phyloP scores from a whole-genome alignment of 1,140 invertebrate genomes.

The Berghia stephanieae region DNA sequence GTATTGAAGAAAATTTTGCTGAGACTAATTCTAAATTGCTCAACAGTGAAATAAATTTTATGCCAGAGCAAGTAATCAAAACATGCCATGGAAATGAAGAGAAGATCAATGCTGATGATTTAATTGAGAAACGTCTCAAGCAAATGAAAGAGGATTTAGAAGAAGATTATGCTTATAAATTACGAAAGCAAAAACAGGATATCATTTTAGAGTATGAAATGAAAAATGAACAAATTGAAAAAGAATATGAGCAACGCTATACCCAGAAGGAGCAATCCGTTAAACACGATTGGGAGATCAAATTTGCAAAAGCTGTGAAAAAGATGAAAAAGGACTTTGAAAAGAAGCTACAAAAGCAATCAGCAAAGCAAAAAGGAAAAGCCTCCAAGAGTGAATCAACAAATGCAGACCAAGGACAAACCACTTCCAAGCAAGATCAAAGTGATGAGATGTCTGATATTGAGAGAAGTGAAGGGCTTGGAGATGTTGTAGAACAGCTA shows the following conservation, averaged over 20 bases:
- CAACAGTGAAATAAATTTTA: no score
- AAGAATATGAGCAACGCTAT: constrained; percentile 46
- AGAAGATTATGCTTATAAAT: constrained; percentile 37
- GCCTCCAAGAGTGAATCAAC: no score
- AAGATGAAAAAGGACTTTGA: constrained; percentile 51
- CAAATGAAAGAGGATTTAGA: constrained; percentile 47
- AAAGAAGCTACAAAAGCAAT: no score
- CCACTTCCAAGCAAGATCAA: constrained; percentile 21
- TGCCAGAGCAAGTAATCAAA: no score
- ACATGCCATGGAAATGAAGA: not conserved
- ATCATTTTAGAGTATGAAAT: constrained; percentile 31
- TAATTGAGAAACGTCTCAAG: constrained; percentile 12
- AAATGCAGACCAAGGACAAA: constrained; percentile 19
- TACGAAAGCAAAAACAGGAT: constrained; percentile 35
- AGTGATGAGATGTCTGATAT: constrained; percentile 11
- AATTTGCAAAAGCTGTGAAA: constrained; percentile 54
- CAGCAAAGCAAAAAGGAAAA: no score
- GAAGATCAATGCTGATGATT: not conserved
- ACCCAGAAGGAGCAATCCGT: constrained; percentile 45
- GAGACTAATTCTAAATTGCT: constrained; percentile 1
- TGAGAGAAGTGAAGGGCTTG: constrained; percentile 31
- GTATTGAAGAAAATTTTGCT: not conserved
- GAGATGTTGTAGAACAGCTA: constrained; percentile 45
- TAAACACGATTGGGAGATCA: constrained; percentile 48
- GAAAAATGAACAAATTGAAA: constrained; percentile 40